Base-by-base conservation (phyloP, 2,888 invertebrate genomes). In the Rhaphigaster nebulosa region DNA sequence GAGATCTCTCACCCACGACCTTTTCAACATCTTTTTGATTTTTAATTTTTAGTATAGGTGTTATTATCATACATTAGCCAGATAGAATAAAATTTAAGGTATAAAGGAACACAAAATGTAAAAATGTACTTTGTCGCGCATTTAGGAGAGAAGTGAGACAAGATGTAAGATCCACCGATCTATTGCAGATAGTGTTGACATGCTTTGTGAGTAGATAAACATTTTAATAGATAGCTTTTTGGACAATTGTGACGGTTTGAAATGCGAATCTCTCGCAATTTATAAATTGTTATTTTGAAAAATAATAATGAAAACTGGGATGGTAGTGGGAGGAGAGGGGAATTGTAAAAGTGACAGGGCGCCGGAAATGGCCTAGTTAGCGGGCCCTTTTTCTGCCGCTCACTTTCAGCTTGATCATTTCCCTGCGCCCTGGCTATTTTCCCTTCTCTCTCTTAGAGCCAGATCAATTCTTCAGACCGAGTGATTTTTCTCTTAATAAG, bases 271-370 rank as follows among this genome's bases (percentile, higher is more conserved):
- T 10, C 70, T 76, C 1, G 20, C 70, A 38, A 38, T 76, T 34
- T 76, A 38, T 38, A 76, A 76, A 15, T 76, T 65, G 38, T 76
- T 76, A 76, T 76, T 76, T 76, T 76, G 70, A 76, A 76, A 76
- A 76, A 76, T 20, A 76, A 76, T 76, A 76, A 76, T 76, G 70
- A 76, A 76, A 76, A 38, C 38, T 38, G 34, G 18, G 29, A 15
- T 15, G 65, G 65, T 5, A 18, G 20, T 4, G 38, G 38, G 70
- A 18, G 70, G 34, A 18, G 34, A 18, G 29, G 29, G n/a, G 10
- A 20, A 6, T 38, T 38, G 38, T 38, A 38, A 34, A 76, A 38
- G 70, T 76, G 70, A 76, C 70, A 76, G 70, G 70, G 70, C 6
- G 15, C 18, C 70, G 70, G 70, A 76, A 76, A 76, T 76, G 70